Base-by-base conservation (phyloP, 1,140 invertebrate species). In the Drosophila repletoides region DNA sequence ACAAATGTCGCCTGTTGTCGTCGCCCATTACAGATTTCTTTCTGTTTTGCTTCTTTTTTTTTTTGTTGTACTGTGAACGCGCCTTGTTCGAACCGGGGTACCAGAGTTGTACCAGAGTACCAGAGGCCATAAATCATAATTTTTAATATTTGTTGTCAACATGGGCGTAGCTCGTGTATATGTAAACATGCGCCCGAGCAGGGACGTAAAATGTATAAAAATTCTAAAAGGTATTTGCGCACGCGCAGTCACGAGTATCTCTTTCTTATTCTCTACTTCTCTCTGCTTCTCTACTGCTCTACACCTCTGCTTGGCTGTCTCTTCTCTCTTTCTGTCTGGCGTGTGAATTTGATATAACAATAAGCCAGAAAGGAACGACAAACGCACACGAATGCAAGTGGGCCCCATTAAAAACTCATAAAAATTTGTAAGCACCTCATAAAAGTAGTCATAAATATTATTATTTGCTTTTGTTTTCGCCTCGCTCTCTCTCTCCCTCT, bases 351-450 rank as follows among this genome's bases (percentile, higher is more conserved):
- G 49, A 15, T 38, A n/a, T 12, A 6, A 3, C 58, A 52, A 69
- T 59, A 56, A 61, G 48, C 46, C 36, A 45, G 17, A 53, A 58
- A 61, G 40, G 5, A 63, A 53, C 38, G 41, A 52, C 38, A 61
- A 45, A 48, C 55, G 22, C 43, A 41, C 45, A 76, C 53, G 33
- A 60, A 51, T 61, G 70, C 61, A 59, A 60, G 71, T 69, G 70
- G 66, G 71, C 75, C n/a, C 88, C 80, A 90, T 90, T 90, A 90
- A 90, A 90, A 89, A 88, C 64, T 75, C 87, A 84, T 90, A 90
- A 89, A 89, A 89, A 90, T 90, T 89, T 90, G 89, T 90, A 90
- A 90, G 83, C 89, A 90, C 89, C 88, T 90, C 89, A 89, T 90
- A 90, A 90, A 90, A 89, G 84, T 81, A 81, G 88, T 88, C 88